These are phyloP conservation scores for Diglossa cyanea DNA, from an alignment of 2,797 vertebrate genomes.

Conservation along the genomic window DNA sequence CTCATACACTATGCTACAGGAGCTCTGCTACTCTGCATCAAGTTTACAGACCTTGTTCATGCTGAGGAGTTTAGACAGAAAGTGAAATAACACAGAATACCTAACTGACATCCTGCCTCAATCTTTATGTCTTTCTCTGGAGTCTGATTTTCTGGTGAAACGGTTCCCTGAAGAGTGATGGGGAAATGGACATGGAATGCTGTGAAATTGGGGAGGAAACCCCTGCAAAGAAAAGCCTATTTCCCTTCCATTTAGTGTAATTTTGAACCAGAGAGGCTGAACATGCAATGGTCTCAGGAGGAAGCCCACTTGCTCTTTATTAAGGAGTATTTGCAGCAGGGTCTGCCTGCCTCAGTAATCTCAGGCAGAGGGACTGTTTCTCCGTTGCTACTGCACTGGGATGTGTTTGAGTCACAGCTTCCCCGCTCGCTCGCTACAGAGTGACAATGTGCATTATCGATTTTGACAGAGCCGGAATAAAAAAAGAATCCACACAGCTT, in stretches of 20 bases:
- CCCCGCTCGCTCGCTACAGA: not conserved
- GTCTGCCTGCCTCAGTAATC: not conserved
- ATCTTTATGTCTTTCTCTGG: not conserved
- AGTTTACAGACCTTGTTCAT: not conserved
- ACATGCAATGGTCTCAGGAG: not conserved
- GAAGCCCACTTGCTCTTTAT: not conserved
- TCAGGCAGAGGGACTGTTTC: not conserved
- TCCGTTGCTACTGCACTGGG: not conserved
- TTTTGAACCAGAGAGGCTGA: not conserved
- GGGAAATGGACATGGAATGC: not conserved
- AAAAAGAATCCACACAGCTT: not conserved
- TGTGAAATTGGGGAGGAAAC: not conserved
- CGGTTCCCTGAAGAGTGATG: not conserved
- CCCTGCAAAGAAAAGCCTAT: not conserved
- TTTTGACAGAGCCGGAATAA: not conserved
- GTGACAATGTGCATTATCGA: not conserved
- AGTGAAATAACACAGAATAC: not conserved
- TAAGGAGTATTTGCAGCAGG: not conserved
- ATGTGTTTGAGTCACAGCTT: not conserved
- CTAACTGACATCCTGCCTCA: not conserved
- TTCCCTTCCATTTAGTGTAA: not conserved
- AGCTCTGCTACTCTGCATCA: not conserved
- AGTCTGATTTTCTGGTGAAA: slow-evolving; percentile 21
- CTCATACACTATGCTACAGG: not conserved
- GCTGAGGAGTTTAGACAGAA: not conserved